Base-by-base conservation (phyloP, 92 coral and sea anemone genomes). In the Epizoanthus rinbou region DNA sequence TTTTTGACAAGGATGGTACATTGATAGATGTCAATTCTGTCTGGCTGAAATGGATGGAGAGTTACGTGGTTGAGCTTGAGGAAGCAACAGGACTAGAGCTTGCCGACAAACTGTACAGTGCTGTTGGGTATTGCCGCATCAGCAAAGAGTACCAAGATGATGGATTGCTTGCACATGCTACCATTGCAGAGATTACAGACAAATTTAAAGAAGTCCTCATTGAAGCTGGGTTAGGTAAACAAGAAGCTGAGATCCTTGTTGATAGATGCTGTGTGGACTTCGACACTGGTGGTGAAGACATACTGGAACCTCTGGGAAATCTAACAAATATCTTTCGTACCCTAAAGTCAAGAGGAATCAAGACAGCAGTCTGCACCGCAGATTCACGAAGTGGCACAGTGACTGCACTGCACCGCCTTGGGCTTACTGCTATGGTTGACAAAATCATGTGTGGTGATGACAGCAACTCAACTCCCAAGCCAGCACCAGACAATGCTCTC, bases 1-100 rank as follows among this genome's bases (percentile, higher is more conserved):
- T 96, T 37, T 96, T 96, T 28, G 99, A 96, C 89, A 96, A 96
- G 62, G 99, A 96, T 76, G 99, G 99, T 25, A 96, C 99, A 41
- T 56, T 96, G 83, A 96, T 96, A 69, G 98, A 96, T 58, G 88
- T 92, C 47, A 89, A 96, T 47, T 88, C 96, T 17, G 98, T 94
- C 28, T 96, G 99, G 99, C 85, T 93, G 18, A 97, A 95, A 18
- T 96, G 99, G 99, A 87, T 96, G 87, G 92, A 92, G 69, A 85
- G 85, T 57, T 91, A 91, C 41, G 97, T 92, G 4, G 68, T 69
- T 9, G 91, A 94, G 71, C 96, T 96, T 21, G 99, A 96, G 73
- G 79, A 85, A 17, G 57, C 50, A 37, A 92, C 98, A 0, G 98
- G 98, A 9, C 82, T 96, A 41, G 84, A 87, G 8, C 91, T 96